These are phyloP conservation scores for Orchestes rusci DNA, from an alignment of 2,888 invertebrate genomes.

Conservation along the genomic window DNA sequence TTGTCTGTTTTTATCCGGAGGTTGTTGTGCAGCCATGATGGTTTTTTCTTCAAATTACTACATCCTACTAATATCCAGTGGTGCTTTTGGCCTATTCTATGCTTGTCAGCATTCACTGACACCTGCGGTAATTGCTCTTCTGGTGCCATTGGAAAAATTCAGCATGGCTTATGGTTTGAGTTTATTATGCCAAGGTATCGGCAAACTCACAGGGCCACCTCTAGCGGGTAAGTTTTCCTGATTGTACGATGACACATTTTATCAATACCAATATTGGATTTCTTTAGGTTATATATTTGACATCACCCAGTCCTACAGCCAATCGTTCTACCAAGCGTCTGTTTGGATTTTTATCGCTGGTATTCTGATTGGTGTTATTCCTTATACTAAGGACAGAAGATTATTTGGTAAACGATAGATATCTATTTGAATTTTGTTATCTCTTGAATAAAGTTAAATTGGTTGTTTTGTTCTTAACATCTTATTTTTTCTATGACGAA, in stretches of 20 bases:
- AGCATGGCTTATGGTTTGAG: slow-evolving; percentile 87
- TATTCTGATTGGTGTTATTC: slow-evolving; percentile 58
- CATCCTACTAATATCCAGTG: slow-evolving; percentile 38
- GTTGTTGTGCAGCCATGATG: slow-evolving; percentile 54
- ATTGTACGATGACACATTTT: no score
- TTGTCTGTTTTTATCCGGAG: slow-evolving; percentile 64
- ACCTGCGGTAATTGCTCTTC: slow-evolving; percentile 78
- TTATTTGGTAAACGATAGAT: slow-evolving; percentile 52
- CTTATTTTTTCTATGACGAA: no score
- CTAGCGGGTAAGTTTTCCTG: slow-evolving; percentile 70
- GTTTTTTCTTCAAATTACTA: slow-evolving; percentile 39
- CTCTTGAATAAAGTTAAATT: no score
- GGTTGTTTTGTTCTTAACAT: no score
- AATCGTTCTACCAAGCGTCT: slow-evolving; percentile 74
- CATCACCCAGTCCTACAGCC: slow-evolving; percentile 63
- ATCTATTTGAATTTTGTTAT: no score
- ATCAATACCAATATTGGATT: no score
- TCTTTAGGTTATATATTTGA: slow-evolving; percentile 56
- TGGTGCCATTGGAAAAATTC: slow-evolving; percentile 84
- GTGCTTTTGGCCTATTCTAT: slow-evolving; percentile 74
- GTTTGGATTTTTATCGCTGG: slow-evolving; percentile 77
- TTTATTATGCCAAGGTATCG: slow-evolving; percentile 83
- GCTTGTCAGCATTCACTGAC: slow-evolving; percentile 88
- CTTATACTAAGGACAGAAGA: slow-evolving; percentile 58
- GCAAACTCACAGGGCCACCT: slow-evolving; percentile 86